Evolutionary conservation across 2,888 invertebrate species (phyloP).

Genomic region (Ornithoptera priamus): DNA sequence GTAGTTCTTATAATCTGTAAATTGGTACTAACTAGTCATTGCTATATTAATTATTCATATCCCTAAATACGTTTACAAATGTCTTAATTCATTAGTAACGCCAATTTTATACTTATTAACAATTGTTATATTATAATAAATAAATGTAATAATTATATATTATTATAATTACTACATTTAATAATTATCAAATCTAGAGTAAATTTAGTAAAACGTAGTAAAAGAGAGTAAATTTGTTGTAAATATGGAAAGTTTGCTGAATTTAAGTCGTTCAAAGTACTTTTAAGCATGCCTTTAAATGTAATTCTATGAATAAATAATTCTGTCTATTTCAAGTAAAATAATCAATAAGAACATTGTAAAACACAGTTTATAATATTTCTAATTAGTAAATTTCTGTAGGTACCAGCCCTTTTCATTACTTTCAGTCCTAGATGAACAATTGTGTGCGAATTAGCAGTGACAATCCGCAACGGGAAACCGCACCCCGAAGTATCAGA

Average conservation of each 20-base stretch:
- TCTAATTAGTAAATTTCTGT: slow-evolving; percentile 43
- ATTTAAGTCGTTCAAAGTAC: not conserved
- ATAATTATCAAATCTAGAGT: too few species aligned
- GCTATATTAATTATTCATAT: too few species aligned
- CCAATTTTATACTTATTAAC: too few species aligned
- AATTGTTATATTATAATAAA: too few species aligned
- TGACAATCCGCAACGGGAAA: slow-evolving; percentile 62
- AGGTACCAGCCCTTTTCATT: slow-evolving; percentile 64
- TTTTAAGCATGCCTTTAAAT: not conserved
- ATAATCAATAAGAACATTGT: not conserved
- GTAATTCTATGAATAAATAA: not conserved
- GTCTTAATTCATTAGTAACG: too few species aligned
- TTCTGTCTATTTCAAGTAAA: not conserved
- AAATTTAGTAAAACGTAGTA: too few species aligned
- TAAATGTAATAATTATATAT: too few species aligned
- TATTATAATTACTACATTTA: too few species aligned
- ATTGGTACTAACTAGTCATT: too few species aligned
- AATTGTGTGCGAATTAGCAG: slow-evolving; percentile 76
- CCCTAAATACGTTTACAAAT: too few species aligned
- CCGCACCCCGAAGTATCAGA: slow-evolving; percentile 44
- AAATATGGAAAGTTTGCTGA: not conserved
- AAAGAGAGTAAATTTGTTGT: too few species aligned
- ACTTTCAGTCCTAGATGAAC: slow-evolving; percentile 68
- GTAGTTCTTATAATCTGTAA: too few species aligned
- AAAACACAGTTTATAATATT: not conserved